Evolutionary conservation across 2,888 invertebrate species (phyloP), one percentile per base, ranked within the genome.

Genomic region (Chymomyza fuscimana): DNA sequence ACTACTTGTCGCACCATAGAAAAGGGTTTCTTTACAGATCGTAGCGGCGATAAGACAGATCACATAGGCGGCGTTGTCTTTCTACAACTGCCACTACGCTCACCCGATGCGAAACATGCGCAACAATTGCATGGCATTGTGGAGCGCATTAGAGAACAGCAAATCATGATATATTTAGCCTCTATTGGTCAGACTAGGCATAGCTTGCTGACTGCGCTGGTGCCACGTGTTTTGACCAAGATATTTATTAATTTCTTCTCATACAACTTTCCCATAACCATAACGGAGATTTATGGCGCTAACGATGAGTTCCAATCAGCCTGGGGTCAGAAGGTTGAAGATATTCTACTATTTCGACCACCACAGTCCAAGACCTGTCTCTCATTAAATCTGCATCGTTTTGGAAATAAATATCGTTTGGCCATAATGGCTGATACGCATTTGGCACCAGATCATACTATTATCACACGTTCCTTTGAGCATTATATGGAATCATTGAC

Each of bases 351-450:
- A 1, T 92, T 92, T 56, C 75, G 91, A 9, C 92, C 92, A 5
- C 91, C 91, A 2, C 92, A 92, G 70, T 92, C 92, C 0, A 92
- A 92, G 70, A 92, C 91, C 12, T 91, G 92, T 67, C 73, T 92
- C 0, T 92, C 92, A 0, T 68, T 92, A 51, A 92, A 91, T 70
- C 85, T 92, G 3, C 92, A 92, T 85, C 90, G 90, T 19, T 92
- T 91, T 77, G 91, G 91, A 0, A 89, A 90, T 63, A 89, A 86
- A 51, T 90, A 89, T 65, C 86, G 91, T 29, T 76, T 92, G 63
- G 91, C 91, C 4, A 87, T 92, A 3, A 92, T 92, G 90, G 91
- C 91, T 0, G 91, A 92, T 62, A 91, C 91, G 2, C 90, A 91
- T 73, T 69, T 92, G 50, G 90, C 89, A 3, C 92, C 92, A 5